Evolutionary conservation across 2,113 vertebrate genomes (phyloP).

Genomic region (Stigmatopora argus): DNA sequence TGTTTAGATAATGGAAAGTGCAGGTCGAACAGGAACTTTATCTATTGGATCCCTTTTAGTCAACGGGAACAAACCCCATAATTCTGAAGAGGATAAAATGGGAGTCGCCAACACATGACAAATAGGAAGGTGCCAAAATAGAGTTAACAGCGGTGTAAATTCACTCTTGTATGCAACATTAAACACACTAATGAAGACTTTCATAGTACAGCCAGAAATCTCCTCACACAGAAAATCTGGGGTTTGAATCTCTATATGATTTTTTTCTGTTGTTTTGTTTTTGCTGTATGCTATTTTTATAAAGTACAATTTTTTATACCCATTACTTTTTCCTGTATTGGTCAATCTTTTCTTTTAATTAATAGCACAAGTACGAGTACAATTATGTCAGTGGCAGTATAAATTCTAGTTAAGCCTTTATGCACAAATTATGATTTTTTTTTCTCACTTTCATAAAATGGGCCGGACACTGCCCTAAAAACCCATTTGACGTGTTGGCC

Average conservation of each 20-base stretch:
- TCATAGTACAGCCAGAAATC: not conserved
- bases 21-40: not conserved
- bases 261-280: not conserved
- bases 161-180: constrained; percentile 3
- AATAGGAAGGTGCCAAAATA: constrained; percentile 6
- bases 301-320: not conserved
- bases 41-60: not conserved
- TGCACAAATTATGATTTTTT: too few species aligned
- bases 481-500: too few species aligned
- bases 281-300: not conserved
- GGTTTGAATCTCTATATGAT: not conserved
- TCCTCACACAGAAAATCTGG: not conserved
- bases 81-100: constrained; percentile 1
- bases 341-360: not conserved
- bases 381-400: not conserved
- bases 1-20: constrained; percentile 19
- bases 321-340: not conserved
- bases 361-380: not conserved
- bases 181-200: not conserved
- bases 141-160: constrained; percentile 4
- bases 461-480: too few species aligned
- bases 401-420: not conserved
- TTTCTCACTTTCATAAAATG: too few species aligned
- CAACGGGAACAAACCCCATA: constrained; percentile 4
- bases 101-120: constrained; percentile 4